phyloP scores from a whole-genome alignment of 2,888 invertebrate species.

The Octodonta nipae region DNA sequence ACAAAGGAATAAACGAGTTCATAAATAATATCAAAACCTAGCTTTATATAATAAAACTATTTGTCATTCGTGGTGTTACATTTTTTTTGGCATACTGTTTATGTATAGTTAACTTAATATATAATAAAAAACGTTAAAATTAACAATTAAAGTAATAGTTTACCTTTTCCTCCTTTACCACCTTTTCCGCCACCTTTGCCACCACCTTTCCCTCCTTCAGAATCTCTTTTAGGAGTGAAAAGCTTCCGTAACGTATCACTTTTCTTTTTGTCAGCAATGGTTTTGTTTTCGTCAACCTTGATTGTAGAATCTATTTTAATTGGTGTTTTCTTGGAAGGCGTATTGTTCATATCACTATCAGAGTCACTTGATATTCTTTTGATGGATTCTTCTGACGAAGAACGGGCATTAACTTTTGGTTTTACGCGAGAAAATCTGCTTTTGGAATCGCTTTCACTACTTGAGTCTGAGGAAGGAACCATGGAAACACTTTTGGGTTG shows the following conservation, averaged over 20 bases:
- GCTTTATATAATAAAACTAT: no score
- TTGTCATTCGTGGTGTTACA: no score
- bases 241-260: slow-evolving; percentile 52
- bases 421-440: slow-evolving; percentile 5
- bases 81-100: no score
- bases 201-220: slow-evolving; percentile 52
- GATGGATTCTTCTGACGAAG: slow-evolving; percentile 12
- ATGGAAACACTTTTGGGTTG: slow-evolving; percentile 14
- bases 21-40: no score
- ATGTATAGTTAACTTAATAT: no score
- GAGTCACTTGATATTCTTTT: slow-evolving; percentile 18
- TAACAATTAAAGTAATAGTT: slow-evolving; percentile 1
- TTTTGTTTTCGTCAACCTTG: slow-evolving; percentile 38
- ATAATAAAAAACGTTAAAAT: slow-evolving; percentile 1
- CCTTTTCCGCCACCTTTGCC: slow-evolving; percentile 57
- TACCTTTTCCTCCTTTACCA: slow-evolving; percentile 38
- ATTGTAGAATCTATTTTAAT: slow-evolving; percentile 22
- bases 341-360: slow-evolving; percentile 16
- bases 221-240: slow-evolving; percentile 45
- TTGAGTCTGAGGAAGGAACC: slow-evolving; percentile 15
- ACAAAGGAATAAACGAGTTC: no score
- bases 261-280: slow-evolving; percentile 56
- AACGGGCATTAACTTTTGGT: slow-evolving; percentile 12
- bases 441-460: slow-evolving; percentile 16
- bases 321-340: slow-evolving; percentile 12